Evolutionary conservation across 2,113 vertebrate genomes (phyloP).

Genomic region (Cranoglanis bouderius): DNA sequence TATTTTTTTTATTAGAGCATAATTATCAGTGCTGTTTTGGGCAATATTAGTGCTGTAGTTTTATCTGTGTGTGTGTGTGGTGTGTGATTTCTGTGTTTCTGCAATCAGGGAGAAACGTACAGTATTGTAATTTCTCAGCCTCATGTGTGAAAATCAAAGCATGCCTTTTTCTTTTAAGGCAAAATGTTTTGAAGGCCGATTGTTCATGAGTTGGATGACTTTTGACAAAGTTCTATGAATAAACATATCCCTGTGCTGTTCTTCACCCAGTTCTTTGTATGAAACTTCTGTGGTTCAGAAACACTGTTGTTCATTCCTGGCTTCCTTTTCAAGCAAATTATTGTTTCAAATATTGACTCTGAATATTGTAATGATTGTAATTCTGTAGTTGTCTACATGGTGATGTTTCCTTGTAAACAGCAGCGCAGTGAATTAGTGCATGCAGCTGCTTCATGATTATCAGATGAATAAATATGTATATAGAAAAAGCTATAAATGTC

Average conservation of each 20-base stretch:
- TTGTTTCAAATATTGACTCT: neutral
- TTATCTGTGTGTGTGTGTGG: neutral
- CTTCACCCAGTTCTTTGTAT: neutral
- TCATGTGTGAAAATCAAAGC: neutral
- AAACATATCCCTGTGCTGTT: neutral
- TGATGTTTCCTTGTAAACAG: constrained; percentile 51
- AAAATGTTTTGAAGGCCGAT: neutral
- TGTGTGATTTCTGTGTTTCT: neutral
- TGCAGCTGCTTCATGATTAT: constrained; percentile 52
- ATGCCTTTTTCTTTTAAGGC: neutral
- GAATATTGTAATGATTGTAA: constrained; percentile 27
- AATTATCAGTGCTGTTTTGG: neutral
- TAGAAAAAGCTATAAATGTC: constrained; percentile 68
- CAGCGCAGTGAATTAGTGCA: constrained; percentile 43
- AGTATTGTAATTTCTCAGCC: neutral
- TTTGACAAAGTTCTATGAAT: neutral
- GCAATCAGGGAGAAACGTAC: neutral
- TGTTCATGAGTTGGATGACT: no score
- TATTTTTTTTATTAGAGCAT: neutral
- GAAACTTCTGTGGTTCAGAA: neutral
- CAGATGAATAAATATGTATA: constrained; percentile 58
- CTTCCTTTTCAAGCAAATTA: neutral
- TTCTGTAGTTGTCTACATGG: constrained; percentile 24
- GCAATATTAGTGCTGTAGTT: neutral
- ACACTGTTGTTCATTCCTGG: neutral